Conservation (phyloP, 1,140 invertebrate species). For the Aphelenchoides besseyi region DNA sequence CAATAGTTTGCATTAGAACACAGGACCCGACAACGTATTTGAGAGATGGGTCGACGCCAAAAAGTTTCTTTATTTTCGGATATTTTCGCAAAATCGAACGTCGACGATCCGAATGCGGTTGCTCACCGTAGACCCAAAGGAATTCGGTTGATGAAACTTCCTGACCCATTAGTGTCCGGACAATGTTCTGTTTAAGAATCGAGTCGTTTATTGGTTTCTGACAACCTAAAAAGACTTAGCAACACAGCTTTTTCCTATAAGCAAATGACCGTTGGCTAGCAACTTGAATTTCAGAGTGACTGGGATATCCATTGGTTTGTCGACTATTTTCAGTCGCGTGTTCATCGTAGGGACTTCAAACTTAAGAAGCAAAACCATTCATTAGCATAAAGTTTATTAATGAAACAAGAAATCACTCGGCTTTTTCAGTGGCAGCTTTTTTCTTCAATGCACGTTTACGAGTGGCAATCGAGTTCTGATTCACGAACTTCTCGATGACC, state of each 20-base stretch:
- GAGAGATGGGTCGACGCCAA: constrained; percentile 45
- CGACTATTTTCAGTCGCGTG: too few relatives aligned
- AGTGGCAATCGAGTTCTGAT: constrained; percentile 46
- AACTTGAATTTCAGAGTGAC: too few relatives aligned
- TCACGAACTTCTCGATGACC: constrained; percentile 48
- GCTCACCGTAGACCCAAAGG: neutral
- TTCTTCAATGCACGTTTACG: constrained; percentile 55
- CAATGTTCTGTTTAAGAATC: too few relatives aligned
- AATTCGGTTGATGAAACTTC: constrained; percentile 5
- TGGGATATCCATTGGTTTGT: too few relatives aligned
- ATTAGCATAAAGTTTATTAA: neutral
- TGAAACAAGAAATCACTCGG: constrained; percentile 1
- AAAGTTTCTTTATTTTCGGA: constrained; percentile 34
- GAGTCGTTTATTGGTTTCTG: too few relatives aligned
- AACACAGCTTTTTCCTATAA: too few relatives aligned
- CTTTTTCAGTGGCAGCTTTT: constrained; percentile 32
- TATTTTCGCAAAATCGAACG: neutral
- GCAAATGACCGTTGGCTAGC: too few relatives aligned
- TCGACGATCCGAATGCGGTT: constrained; percentile 2
- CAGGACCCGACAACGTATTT: constrained; percentile 41
- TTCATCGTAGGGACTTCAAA: too few relatives aligned
- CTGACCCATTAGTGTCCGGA: too few relatives aligned
- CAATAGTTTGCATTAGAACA: constrained; percentile 44
- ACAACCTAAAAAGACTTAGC: too few relatives aligned
- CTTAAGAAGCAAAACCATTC: too few relatives aligned